Base-by-base conservation (phyloP, 1,140 invertebrate species). In the Ruditapes philippinarum region DNA sequence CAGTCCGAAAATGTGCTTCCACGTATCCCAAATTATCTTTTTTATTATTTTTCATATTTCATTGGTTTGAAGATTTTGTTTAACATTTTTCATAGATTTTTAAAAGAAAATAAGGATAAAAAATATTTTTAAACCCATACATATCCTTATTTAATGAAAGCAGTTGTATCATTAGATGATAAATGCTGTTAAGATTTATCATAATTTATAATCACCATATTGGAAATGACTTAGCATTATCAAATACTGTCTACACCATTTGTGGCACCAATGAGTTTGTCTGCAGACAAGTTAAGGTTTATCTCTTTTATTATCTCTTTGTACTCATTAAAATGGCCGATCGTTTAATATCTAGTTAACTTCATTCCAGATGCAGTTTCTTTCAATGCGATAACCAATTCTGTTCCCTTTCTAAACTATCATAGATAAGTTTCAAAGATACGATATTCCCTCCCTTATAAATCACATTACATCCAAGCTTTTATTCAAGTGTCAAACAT, bases 401-500 rank as follows among this genome's bases (percentile, higher is more conserved):
- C 33, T 54, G 54, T 54, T 51, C 22, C 73, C n/a, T 78, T 78
- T 78, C 42, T 31, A 51, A 33, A 51, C 17, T 51, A 33, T 49
- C 45, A 51, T 78, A 19, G 74, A 78, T 54, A 54, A 17, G 25
- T 45, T 38, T n/a, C 65, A 82, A 68, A 82, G 54, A 62, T 82
- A 68, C 49, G 80, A 82, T 82, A 45, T 82, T 82, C 54, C 4
- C 68, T 38, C 19, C 14, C 31, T 62, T 68, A 78, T 42, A 65
- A 68, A 68, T 38, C 40, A 82, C 62, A 65, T 70, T 84, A 84
- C 82, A 84, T 84, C 49, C 49, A 70, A 22, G 17, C 31, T 45
- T 57, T 84, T 51, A 84, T 84, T 84, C 82, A 84, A 84, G 82
- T 84, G 82, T 84, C 82, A 84, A 25, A 28, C 65, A n/a, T 45